A percentile compares a stretch with the other conserved stretches of the same genome.
These are phyloP conservation scores for Loriculus beryllinus DNA, from an alignment of 2,797 vertebrate species.

Conservation along the genomic window DNA sequence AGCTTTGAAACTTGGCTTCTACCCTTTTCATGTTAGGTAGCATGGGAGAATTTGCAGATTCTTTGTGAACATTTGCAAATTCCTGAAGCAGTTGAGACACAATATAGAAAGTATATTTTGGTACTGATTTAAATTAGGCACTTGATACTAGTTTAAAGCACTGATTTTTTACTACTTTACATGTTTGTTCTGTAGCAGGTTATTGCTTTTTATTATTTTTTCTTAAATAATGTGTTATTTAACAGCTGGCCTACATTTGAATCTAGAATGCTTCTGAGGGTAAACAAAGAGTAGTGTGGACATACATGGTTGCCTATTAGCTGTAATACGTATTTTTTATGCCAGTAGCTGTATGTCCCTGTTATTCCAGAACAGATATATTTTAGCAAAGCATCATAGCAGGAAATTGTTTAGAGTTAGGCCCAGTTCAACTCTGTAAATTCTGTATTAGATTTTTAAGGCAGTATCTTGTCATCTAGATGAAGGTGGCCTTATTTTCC, in stretches of 20 bases:
- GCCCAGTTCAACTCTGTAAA: not conserved
- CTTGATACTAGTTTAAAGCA: not conserved
- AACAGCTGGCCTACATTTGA: constrained; percentile 23
- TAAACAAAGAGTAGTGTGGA: not conserved
- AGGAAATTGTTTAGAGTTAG: not conserved
- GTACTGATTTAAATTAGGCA: not conserved
- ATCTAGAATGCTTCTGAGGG: constrained; percentile 16
- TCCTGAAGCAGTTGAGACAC: not conserved
- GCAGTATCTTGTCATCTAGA: not conserved
- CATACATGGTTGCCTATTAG: not conserved
- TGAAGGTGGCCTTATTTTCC: not conserved
- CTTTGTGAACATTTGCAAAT: constrained; percentile 65
- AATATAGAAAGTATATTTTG: not conserved
- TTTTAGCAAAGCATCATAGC: not conserved
- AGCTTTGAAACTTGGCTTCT: constrained; percentile 1
- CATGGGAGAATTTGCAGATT: constrained; percentile 44
- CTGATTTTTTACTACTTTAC: not conserved
- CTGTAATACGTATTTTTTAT: not conserved
- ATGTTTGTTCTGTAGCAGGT: not conserved
- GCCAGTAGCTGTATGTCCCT: not conserved
- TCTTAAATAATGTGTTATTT: constrained; percentile 20
- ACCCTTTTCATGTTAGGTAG: not conserved
- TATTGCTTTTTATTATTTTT: not conserved
- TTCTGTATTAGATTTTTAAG: not conserved
- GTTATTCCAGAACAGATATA: not conserved